Evolutionary conservation across 2,797 vertebrate species (phyloP).

Genomic region (Hapalemur alaotrensis): DNA sequence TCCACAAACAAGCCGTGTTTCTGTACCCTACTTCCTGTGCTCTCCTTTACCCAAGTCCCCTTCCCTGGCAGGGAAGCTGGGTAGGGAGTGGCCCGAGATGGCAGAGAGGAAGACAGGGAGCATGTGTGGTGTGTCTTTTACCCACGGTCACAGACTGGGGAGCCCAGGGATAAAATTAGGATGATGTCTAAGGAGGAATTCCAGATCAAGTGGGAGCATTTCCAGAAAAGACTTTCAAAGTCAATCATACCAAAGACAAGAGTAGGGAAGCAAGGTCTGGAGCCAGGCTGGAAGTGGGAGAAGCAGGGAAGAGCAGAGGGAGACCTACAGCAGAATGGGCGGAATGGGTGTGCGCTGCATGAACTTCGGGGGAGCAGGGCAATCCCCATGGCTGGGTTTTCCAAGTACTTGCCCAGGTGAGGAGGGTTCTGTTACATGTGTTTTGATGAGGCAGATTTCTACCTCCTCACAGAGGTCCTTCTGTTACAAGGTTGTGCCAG

Average conservation of each 20-base stretch:
- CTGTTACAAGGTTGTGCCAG: neutral
- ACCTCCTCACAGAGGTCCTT: neutral
- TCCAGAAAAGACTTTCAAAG: neutral
- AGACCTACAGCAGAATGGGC: neutral
- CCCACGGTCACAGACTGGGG: neutral
- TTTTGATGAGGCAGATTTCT: neutral
- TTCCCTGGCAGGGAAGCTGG: neutral
- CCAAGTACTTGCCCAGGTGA: neutral
- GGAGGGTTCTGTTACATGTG: neutral
- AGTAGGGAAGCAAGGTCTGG: neutral
- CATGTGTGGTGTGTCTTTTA: neutral
- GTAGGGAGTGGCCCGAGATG: neutral
- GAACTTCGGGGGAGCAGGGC: neutral
- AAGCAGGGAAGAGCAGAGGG: neutral
- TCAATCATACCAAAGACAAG: neutral
- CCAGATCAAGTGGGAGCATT: neutral
- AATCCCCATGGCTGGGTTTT: neutral
- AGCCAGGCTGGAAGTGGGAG: neutral
- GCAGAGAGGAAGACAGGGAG: neutral
- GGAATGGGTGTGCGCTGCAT: too few species aligned
- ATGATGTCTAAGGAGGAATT: neutral
- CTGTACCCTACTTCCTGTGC: neutral
- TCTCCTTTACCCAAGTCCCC: neutral
- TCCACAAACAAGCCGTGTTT: neutral
- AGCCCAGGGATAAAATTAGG: neutral